A percentile compares a stretch with the other conserved stretches of the same genome.
Conservation (phyloP, 2,113 vertebrate species). For the Ophthalmolycus amberensis region DNA sequence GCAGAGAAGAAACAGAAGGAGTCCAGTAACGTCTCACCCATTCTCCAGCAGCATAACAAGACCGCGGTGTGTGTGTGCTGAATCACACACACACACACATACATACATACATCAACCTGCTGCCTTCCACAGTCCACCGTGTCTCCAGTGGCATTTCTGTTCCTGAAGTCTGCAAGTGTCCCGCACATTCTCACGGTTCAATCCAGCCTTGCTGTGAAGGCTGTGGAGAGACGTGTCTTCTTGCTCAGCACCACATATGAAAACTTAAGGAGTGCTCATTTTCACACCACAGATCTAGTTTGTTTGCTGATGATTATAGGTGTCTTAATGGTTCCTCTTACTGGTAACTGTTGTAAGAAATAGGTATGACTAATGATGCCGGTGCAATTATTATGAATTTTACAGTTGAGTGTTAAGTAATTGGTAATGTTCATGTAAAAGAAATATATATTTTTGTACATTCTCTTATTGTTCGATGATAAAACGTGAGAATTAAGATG, state of each 20-base stretch:
- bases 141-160: constrained; percentile 14
- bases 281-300: constrained; percentile 8
- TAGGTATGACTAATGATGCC: constrained; percentile 22
- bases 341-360: constrained; percentile 28
- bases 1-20: constrained; percentile 77
- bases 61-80: constrained; percentile 81
- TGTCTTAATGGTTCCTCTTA: constrained; percentile 33
- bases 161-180: background rate
- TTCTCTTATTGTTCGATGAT: constrained; percentile 58
- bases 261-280: constrained; percentile 1
- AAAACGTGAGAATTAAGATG: constrained; percentile 16
- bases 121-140: constrained; percentile 28
- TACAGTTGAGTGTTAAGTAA: constrained; percentile 49
- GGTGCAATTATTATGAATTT: constrained; percentile 71
- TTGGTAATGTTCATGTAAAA: constrained; percentile 57
- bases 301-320: constrained; percentile 12
- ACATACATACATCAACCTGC: constrained; percentile 21
- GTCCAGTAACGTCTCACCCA: constrained; percentile 61
- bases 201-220: background rate
- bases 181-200: background rate
- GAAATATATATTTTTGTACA: constrained; percentile 78
- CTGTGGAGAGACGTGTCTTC: background rate
- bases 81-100: constrained; percentile 36
- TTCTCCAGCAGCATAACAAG: constrained; percentile 80
- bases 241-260: constrained; percentile 3